Base-by-base conservation (phyloP, 1,140 invertebrate genomes). In the Chelonus insularis region DNA sequence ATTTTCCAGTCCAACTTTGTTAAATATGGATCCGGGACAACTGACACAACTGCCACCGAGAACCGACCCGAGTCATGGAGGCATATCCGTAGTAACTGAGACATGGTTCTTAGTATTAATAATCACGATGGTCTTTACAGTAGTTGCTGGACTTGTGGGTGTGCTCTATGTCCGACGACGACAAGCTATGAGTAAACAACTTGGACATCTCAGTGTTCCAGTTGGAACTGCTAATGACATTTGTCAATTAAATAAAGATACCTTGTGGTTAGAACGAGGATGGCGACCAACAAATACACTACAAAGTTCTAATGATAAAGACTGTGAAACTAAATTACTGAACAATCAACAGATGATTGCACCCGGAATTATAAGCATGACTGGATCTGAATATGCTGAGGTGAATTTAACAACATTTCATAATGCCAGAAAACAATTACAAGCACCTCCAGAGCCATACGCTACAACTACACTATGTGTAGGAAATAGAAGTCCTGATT, bases 331-430 rank as follows among this genome's bases (percentile, higher is more conserved):
- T 0, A 88, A 88, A 67, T 70, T 88, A n/a, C 70, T 88, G 1
- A 85, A 87, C 65, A 84, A 84, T 65, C 82, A 83, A 3, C 83
- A 84, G 60, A 75, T 79, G 64, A 77, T 85, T 51, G 74, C 75
- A 21, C 75, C 82, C 2, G 81, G 67, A 60, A 84, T 78, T 69
- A 83, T 78, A 58, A 81, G 72, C 70, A 84, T 79, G 82, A 72
- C 62, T 2, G 85, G 85, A 12, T 87, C 88, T 0, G 89, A 91
- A 67, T 91, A 92, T 66, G 90, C 90, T 0, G 90, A 92, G 79
- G 90, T 91, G 1, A 90, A 92, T 68, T 71, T 93, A 60, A 91
- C 89, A 8, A 93, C 91, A 0, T 94, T 93, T 71, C 92, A 93
- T 75, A 91, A 91, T 62, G 87, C 81, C 11, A 83, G 81, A 32